Percentiles rank a stretch among this genome's conserved stretches.
Conservation (phyloP, 2,113 vertebrate species). For the Eulemur macaco region DNA sequence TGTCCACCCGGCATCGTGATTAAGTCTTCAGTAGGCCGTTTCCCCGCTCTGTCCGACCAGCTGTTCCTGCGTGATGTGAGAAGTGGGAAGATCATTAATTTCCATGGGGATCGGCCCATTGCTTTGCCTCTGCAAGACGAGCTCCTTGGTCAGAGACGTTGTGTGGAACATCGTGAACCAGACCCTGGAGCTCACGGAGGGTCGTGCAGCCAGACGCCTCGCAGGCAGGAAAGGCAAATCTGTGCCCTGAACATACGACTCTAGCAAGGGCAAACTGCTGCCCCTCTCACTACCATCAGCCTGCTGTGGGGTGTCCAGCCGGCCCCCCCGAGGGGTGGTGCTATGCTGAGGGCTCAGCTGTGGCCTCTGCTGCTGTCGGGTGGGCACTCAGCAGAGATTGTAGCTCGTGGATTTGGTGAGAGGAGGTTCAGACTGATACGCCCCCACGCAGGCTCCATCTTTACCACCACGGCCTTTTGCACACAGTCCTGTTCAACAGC, state of each 20-base stretch:
- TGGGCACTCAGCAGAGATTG: neutral
- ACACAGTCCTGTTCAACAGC: neutral
- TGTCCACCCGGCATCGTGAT: neutral
- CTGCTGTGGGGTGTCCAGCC: neutral
- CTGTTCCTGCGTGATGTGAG: neutral
- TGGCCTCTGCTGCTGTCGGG: neutral
- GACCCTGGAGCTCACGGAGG: no score
- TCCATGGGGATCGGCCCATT: neutral
- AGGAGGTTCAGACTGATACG: neutral
- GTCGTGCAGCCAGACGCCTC: neutral
- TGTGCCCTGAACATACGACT: neutral
- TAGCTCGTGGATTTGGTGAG: neutral
- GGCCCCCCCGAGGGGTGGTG: accelerated
- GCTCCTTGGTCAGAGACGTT: neutral
- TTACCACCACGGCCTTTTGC: neutral
- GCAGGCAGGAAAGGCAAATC: neutral
- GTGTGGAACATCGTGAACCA: neutral
- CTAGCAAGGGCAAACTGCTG: neutral
- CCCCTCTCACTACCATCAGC: neutral
- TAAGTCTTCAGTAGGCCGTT: neutral
- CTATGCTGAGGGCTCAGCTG: accelerated
- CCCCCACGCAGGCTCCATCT: neutral
- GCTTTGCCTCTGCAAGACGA: neutral
- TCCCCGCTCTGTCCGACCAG: neutral
- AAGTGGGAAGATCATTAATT: neutral